Evolutionary conservation across 2,797 vertebrate species (phyloP).

Genomic region (Notolabrus celidotus): DNA sequence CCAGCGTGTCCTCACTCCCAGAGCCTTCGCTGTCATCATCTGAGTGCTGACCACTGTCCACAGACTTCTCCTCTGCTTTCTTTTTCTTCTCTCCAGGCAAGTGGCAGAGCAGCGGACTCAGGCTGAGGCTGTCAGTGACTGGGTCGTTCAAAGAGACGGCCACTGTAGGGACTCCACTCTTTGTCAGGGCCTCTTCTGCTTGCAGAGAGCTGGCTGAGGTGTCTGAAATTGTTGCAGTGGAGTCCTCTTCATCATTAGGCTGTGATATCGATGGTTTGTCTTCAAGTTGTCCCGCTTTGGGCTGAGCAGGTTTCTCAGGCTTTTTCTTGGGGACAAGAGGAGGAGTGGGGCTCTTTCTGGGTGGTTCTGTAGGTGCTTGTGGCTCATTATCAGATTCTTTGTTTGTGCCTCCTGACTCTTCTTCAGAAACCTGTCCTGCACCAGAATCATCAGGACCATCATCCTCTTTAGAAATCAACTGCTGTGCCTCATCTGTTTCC

Average conservation of each 20-base stretch:
- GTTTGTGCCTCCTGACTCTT: constrained; percentile 13
- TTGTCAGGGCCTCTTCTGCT: constrained; percentile 17
- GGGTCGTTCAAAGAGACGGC: constrained; percentile 37
- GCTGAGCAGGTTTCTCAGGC: constrained; percentile 26
- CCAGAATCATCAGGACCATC: constrained; percentile 15
- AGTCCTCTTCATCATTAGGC: constrained; percentile 14
- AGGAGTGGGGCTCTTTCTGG: constrained; percentile 53
- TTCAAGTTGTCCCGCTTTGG: background rate
- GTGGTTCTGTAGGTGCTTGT: constrained; percentile 38
- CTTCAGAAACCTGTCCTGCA: constrained; percentile 15
- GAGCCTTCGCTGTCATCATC: constrained; percentile 73
- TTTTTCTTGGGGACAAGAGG: constrained; percentile 62
- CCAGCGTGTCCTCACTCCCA: constrained; percentile 64
- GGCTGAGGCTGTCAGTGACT: constrained; percentile 35
- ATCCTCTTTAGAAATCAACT: constrained; percentile 23
- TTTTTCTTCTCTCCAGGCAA: constrained; percentile 40
- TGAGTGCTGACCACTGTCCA: constrained; percentile 84
- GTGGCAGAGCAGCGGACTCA: constrained; percentile 43
- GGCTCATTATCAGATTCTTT: constrained; percentile 7
- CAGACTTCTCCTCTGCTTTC: constrained; percentile 87
- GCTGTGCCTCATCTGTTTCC: constrained; percentile 23
- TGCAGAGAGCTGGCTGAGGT: constrained; percentile 2
- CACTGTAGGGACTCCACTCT: constrained; percentile 5
- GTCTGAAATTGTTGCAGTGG: constrained; percentile 15
- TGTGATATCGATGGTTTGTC: background rate